Percentiles rank a stretch among this genome's conserved stretches.
Conservation (phyloP, 2,113 vertebrate genomes). For the Nestor notabilis region DNA sequence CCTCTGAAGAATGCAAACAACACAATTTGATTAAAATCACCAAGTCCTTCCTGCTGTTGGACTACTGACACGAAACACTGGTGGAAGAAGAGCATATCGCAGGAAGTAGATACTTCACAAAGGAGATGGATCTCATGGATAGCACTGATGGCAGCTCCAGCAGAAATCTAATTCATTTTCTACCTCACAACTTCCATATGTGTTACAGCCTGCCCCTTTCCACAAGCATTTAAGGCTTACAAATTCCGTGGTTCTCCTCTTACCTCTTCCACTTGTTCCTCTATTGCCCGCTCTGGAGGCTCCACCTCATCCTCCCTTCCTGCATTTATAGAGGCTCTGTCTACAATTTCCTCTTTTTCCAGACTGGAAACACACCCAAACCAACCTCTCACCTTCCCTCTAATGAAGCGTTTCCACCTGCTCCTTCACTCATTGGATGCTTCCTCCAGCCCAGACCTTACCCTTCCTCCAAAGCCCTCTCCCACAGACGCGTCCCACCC, state of each 20-base stretch:
- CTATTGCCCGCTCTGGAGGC: neutral
- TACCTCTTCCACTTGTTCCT: slow-evolving; percentile 35
- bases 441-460: neutral
- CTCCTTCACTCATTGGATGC: slow-evolving; percentile 22
- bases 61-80: neutral
- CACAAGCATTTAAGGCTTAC: neutral
- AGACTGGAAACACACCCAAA: neutral
- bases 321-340: neutral
- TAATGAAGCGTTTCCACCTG: neutral
- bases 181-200: neutral
- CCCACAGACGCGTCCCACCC: neutral
- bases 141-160: neutral
- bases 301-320: neutral
- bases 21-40: fast-evolving
- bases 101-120: fast-evolving
- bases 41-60: neutral
- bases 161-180: neutral
- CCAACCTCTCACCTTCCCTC: neutral
- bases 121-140: fast-evolving
- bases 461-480: neutral
- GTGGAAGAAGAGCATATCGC: neutral
- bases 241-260: neutral
- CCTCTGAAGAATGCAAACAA: neutral
- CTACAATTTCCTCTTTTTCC: neutral
- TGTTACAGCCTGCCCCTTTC: neutral